Conservation (phyloP, 64 coral and sea anemone genomes). For the Actinia equina region DNA sequence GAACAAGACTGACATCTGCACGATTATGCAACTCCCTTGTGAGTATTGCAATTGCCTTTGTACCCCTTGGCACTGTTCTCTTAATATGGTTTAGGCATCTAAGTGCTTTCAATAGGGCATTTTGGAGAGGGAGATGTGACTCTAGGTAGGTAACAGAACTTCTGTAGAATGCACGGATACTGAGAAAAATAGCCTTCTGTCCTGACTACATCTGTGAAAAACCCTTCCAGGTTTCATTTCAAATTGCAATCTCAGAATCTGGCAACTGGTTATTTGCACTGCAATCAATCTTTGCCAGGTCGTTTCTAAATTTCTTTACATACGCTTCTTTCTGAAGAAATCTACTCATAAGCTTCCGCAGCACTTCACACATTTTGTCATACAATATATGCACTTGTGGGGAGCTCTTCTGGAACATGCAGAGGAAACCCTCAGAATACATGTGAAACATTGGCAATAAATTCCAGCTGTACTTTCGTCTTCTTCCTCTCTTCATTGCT, state of each 20-base stretch:
- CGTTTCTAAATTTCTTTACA: constrained; percentile 50
- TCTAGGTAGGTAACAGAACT: constrained; percentile 35
- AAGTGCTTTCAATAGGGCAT: constrained; percentile 60
- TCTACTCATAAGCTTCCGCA: constrained; percentile 46
- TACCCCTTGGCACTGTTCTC: constrained; percentile 55
- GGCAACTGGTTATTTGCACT: constrained; percentile 36
- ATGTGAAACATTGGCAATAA: constrained; percentile 55
- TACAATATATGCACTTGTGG: constrained; percentile 57
- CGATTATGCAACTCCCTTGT: no score
- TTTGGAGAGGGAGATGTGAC: constrained; percentile 51
- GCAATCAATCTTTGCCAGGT: constrained; percentile 37
- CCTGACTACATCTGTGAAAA: constrained; percentile 36
- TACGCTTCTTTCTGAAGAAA: constrained; percentile 52
- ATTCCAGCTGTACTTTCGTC: constrained; percentile 59
- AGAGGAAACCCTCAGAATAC: constrained; percentile 63
- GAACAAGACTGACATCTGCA: no score
- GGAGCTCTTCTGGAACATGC: constrained; percentile 53
- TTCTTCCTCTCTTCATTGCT: constrained; percentile 38
- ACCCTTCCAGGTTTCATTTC: constrained; percentile 33
- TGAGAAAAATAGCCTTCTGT: constrained; percentile 30
- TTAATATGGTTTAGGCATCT: constrained; percentile 63
- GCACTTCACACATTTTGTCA: constrained; percentile 51
- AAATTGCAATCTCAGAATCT: constrained; percentile 54
- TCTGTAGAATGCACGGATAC: constrained; percentile 34
- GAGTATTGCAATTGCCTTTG: constrained; percentile 45